These are phyloP conservation scores for Toxostoma redivivum DNA, from an alignment of 2,113 vertebrate species.

Conservation along the genomic window DNA sequence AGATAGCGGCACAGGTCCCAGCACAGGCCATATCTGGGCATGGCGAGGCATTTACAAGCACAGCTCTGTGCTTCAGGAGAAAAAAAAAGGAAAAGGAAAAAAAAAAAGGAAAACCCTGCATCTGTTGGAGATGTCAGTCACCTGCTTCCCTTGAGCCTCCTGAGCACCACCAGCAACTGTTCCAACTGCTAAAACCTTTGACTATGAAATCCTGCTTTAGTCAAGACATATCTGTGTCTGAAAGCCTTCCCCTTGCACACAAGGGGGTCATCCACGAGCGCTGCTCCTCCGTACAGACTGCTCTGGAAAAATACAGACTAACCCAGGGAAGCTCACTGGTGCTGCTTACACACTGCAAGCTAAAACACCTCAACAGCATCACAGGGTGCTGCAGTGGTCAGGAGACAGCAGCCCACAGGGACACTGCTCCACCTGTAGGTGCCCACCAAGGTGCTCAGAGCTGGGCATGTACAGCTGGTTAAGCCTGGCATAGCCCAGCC, in stretches of 20 bases:
- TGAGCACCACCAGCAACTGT: background rate
- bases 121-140: slow-evolving; percentile 51
- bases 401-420: background rate
- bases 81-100: background rate
- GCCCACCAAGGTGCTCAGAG: background rate
- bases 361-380: background rate
- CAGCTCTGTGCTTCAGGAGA: background rate
- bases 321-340: background rate
- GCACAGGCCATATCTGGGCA: slow-evolving; percentile 75
- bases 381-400: background rate
- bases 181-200: background rate
- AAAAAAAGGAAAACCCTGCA: background rate
- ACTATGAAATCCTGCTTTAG: background rate
- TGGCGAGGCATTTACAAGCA: background rate
- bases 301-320: background rate
- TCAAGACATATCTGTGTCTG: background rate
- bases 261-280: background rate
- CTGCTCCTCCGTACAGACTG: background rate
- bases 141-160: background rate
- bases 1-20: slow-evolving; percentile 37
- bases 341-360: background rate
- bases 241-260: background rate
- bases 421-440: background rate
- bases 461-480: fast-evolving
- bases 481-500: background rate